phyloP scores from a whole-genome alignment of 2,888 invertebrate genomes.

The Leptinotarsa juncta region DNA sequence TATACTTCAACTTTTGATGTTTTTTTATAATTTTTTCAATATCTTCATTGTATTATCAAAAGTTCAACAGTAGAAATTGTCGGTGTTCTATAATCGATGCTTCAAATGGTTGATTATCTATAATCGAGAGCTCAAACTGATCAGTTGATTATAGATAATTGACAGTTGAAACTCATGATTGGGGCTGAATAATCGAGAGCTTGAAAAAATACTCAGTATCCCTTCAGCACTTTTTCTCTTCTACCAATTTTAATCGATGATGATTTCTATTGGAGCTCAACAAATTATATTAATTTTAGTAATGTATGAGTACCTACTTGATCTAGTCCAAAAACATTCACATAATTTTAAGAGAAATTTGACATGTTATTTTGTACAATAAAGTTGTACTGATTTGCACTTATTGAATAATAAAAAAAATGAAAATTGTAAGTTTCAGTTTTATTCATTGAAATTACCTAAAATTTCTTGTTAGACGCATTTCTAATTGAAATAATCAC shows the following conservation, averaged over 20 bases:
- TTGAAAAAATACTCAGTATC: too few relatives aligned
- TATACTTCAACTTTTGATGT: not conserved
- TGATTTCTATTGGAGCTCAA: not conserved
- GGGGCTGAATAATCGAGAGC: too few relatives aligned
- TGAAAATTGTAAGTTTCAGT: not conserved
- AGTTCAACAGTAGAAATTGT: not conserved
- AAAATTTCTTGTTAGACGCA: too few relatives aligned
- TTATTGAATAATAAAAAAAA: slow-evolving; percentile 14
- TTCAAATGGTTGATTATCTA: too few relatives aligned
- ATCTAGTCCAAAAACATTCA: slow-evolving; percentile 16
- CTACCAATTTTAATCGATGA: not conserved
- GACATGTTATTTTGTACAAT: slow-evolving; percentile 13
- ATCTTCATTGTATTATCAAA: not conserved
- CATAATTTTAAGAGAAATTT: slow-evolving; percentile 13
- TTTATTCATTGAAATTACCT: not conserved
- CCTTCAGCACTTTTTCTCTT: too few relatives aligned
- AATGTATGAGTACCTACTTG: slow-evolving; percentile 10
- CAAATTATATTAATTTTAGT: not conserved
- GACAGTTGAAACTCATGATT: too few relatives aligned
- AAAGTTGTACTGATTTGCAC: slow-evolving; percentile 16
- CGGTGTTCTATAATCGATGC: too few relatives aligned
- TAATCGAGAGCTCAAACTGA: too few relatives aligned
- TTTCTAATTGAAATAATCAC: too few relatives aligned
- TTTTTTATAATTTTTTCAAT: not conserved
- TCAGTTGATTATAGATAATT: too few relatives aligned